Evolutionary conservation across 2,113 vertebrate species (phyloP), one percentile per base, ranked within the genome.

Genomic region (Pholis gunnellus): DNA sequence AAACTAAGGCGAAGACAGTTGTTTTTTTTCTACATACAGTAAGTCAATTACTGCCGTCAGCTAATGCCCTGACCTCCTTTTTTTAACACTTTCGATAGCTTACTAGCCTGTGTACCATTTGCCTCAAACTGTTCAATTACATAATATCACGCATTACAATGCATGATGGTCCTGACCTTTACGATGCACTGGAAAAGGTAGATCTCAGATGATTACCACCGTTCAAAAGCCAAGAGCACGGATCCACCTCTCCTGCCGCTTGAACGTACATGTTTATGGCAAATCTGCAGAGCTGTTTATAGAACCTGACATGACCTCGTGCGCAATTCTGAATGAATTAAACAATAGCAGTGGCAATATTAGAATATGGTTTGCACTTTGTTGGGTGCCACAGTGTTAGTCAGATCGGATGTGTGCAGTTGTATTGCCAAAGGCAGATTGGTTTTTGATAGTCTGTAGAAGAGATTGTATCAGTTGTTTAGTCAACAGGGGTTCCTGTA

Each of bases 131-230:
- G n/a, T 70, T 69, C 67, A 70, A 68, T 88, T 82, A 82, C 52
- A 79, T 89, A 72, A 82, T 67, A 80, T 15, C 27, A 46, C 42
- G 40, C 70, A 77, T 81, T 85, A 31, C 44, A 81, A 63, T 86
- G 76, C 66, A 83, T 31, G 61, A 81, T 84, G 75, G 50, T 86
- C 31, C 72, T 85, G 89, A 90, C 91, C 89, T 92, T 52, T 89
- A 25, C 72, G 14, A 17, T n/a, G 36, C 56, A 40, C 78, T 76
- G 75, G 7, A 83, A 83, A 82, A 87, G 79, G 83, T 83, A 87
- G 52, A 84, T 82, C 48, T 78, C 65, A 31, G 40, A 78, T 46
- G 54, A 70, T 76, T 81, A 79, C 67, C 74, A 84, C 42, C 25
- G 2, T 66, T 75, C 29, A 72, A 40, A 46, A 67, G 72, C 72